Percentiles rank a stretch among this genome's conserved stretches.
Evolutionary conservation across 2,797 vertebrate species (phyloP).

Genomic region (Craterocephalus amniculus): DNA sequence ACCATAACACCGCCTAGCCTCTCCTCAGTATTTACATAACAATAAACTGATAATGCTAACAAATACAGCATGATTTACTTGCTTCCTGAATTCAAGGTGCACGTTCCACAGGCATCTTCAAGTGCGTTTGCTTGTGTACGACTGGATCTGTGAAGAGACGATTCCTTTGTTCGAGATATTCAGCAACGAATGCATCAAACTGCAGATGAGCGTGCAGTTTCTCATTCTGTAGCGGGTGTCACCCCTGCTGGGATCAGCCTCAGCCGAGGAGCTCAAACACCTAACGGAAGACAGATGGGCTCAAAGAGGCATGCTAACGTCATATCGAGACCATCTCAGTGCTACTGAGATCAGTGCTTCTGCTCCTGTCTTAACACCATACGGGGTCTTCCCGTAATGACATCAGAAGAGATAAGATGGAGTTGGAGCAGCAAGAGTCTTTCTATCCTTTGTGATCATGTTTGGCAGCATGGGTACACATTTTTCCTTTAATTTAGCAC

Average conservation of each 20-base stretch:
- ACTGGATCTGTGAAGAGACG: slow-evolving; percentile 11
- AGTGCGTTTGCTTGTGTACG: not conserved
- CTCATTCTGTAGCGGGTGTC: slow-evolving; percentile 28
- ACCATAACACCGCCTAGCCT: not conserved
- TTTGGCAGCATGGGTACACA: not conserved
- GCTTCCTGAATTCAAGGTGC: slow-evolving; percentile 14
- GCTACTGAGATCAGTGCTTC: slow-evolving; percentile 44
- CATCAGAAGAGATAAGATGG: slow-evolving; percentile 27
- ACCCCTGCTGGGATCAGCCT: slow-evolving; percentile 59
- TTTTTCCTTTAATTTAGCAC: slow-evolving; percentile 7
- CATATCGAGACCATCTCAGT: slow-evolving; percentile 48
- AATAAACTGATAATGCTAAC: not conserved
- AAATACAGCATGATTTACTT: not conserved
- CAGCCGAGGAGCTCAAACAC: slow-evolving; percentile 46
- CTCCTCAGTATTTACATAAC: not conserved
- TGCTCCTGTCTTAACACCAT: slow-evolving; percentile 21
- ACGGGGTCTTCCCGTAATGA: slow-evolving; percentile 28
- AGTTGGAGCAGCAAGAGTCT: slow-evolving; percentile 30
- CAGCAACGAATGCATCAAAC: slow-evolving; percentile 48
- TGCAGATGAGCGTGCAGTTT: slow-evolving; percentile 29
- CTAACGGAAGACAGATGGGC: slow-evolving; percentile 59
- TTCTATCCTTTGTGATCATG: not conserved
- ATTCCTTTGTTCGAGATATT: slow-evolving; percentile 37
- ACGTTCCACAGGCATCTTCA: not conserved
- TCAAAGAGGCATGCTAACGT: slow-evolving; percentile 47